Evolutionary conservation across 2,797 vertebrate genomes (phyloP).

Genomic region (Epinephelus coioides): DNA sequence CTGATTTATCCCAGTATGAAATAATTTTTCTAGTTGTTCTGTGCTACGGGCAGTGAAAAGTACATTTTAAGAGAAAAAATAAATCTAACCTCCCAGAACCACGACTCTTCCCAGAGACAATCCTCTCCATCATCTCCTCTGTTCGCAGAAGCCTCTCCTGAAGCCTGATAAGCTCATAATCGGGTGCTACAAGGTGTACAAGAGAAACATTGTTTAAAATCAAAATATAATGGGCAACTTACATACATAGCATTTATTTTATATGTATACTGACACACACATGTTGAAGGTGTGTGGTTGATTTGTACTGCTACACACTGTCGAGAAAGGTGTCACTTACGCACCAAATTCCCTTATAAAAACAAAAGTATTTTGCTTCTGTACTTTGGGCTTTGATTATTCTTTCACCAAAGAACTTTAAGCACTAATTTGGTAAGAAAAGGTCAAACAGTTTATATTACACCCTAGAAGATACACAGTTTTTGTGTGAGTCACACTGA

Average conservation of each 20-base stretch:
- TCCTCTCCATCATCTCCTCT: slow-evolving; percentile 92
- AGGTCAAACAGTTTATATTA: neutral
- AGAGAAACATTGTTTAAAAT: slow-evolving; percentile 4
- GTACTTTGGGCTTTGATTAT: neutral
- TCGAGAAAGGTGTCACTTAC: neutral
- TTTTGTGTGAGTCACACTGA: neutral
- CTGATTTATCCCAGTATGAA: slow-evolving; percentile 23
- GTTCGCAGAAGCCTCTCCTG: slow-evolving; percentile 92
- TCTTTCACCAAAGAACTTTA: neutral
- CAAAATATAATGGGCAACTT: neutral
- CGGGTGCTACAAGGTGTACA: slow-evolving; percentile 72
- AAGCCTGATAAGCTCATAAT: slow-evolving; percentile 89
- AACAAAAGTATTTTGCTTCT: neutral
- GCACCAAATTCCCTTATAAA: neutral
- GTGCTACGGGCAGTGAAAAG: slow-evolving; percentile 26
- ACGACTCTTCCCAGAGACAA: slow-evolving; percentile 87
- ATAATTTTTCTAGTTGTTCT: slow-evolving; percentile 18
- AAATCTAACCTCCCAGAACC: slow-evolving; percentile 85
- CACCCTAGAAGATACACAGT: too few relatives aligned
- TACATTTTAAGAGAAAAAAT: slow-evolving; percentile 23
- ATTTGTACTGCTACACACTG: neutral
- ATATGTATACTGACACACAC: too few relatives aligned
- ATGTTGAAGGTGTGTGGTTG: neutral
- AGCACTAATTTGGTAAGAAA: neutral
- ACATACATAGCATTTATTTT: too few relatives aligned